Evolutionary conservation across 2,113 vertebrate genomes (phyloP).

Genomic region (Carassius carassius): DNA sequence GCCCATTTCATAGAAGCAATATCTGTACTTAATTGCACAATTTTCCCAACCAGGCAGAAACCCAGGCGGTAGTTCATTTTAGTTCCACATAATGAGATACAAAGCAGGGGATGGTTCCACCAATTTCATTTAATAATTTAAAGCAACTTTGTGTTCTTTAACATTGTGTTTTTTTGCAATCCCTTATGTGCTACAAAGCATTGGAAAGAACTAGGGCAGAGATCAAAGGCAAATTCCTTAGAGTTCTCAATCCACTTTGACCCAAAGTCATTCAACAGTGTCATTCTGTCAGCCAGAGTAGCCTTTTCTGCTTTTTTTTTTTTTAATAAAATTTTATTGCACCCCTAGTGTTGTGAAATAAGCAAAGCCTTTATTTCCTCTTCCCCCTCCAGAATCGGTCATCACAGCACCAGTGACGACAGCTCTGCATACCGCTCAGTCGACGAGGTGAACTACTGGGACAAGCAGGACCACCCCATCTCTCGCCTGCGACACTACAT

Average conservation of each 20-base stretch:
- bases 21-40: too few species aligned
- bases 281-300: too few species aligned
- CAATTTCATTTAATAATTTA: background rate
- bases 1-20: too few species aligned
- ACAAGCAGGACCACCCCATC: constrained; percentile 95
- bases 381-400: constrained; percentile 80
- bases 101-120: background rate
- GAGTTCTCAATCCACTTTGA: too few species aligned
- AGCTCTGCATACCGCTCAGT: constrained; percentile 92
- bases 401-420: constrained; percentile 97
- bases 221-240: too few species aligned
- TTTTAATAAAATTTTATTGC: background rate
- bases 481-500: constrained; percentile 87
- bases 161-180: background rate
- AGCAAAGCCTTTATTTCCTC: background rate
- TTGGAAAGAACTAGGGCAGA: background rate
- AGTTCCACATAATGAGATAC: background rate
- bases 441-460: constrained; percentile 94
- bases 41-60: background rate
- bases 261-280: too few species aligned
- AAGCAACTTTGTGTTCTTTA: background rate
- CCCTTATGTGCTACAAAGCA: background rate
- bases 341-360: background rate
- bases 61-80: background rate
- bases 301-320: background rate